Base-by-base conservation (phyloP, 2,113 vertebrate genomes). In the Ptychochromis oligacanthus region DNA sequence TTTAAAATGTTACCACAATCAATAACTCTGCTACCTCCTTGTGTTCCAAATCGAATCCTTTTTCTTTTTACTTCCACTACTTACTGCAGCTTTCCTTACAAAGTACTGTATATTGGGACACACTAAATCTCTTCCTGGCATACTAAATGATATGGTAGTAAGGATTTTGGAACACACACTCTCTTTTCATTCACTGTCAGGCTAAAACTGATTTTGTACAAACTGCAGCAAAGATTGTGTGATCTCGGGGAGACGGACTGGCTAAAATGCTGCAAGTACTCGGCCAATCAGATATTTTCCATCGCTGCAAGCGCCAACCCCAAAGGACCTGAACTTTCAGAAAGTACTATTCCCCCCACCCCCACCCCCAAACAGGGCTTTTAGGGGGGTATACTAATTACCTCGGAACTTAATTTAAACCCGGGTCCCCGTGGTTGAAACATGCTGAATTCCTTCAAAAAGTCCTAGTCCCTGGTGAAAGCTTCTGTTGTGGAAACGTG, bases 251-350 rank as follows among this genome's bases (percentile, higher is more conserved):
- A 15, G 4, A 49, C 14, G 14, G 46, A 43, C 17, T 2, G 26
- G 67, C 67, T 31, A n/a, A 72, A 72, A 20, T 20, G 0, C 46
- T 72, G 6, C 0, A 0, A 72, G 43, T 72, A 12, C 67, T 72
- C 26, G 67, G 26, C 67, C 67, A n/a, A 31, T 72, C 46, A 72
- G 20, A 72, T 18, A 20, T 54, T 72, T 65, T 55, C 52, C 31
- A 54, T 3, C 10, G 46, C 67, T 54, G 49, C 3, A n/a, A 72
- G 67, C 67, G 28, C 46, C 67, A 54, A 34, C 24, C 67, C 26
- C 67, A 72, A 49, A 72, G 67, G 46, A 72, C 24, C 67, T 72
- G 46, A 72, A 72, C 67, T 54, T 72, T 72, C 46, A 34, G 67
- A 72, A 72, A 72, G 52, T 72, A 72, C 67, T 52, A 52, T n/a